A percentile compares a stretch with the other conserved stretches of the same genome.
phyloP scores from a whole-genome alignment of 2,113 vertebrate genomes.

The Leptosomus discolor region DNA sequence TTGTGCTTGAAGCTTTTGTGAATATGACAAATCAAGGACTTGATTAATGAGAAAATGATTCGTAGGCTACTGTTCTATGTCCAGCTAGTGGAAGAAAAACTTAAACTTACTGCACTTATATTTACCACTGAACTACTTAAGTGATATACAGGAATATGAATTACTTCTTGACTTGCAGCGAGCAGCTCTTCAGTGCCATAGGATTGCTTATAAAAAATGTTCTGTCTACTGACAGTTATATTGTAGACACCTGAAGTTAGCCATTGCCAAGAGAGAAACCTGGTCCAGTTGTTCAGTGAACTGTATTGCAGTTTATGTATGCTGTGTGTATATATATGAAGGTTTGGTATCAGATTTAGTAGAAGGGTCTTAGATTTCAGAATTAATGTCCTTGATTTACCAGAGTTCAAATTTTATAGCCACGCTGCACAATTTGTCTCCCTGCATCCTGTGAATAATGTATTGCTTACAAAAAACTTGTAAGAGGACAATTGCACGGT shows the following conservation, averaged over 20 bases:
- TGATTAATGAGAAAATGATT: not conserved
- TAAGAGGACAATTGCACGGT: rapidly evolving
- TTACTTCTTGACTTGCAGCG: not conserved
- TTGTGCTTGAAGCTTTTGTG: not conserved
- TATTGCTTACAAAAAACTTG: not conserved
- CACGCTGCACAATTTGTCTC: not conserved
- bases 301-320: not conserved
- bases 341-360: not conserved
- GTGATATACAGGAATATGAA: not conserved
- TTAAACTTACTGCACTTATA: not conserved
- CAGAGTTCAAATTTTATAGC: not conserved
- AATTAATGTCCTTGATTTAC: not conserved
- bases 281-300: not conserved
- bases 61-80: not conserved
- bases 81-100: not conserved
- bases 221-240: not conserved
- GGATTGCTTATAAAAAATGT: not conserved
- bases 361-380: not conserved
- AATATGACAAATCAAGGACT: not conserved
- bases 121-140: not conserved
- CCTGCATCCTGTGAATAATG: not conserved
- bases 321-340: not conserved
- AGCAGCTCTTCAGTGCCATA: not conserved
- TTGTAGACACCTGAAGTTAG: not conserved
- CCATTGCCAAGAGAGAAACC: not conserved